Evolutionary conservation across 2,888 invertebrate species (phyloP).

Genomic region (Steinernema hermaphroditum): DNA sequence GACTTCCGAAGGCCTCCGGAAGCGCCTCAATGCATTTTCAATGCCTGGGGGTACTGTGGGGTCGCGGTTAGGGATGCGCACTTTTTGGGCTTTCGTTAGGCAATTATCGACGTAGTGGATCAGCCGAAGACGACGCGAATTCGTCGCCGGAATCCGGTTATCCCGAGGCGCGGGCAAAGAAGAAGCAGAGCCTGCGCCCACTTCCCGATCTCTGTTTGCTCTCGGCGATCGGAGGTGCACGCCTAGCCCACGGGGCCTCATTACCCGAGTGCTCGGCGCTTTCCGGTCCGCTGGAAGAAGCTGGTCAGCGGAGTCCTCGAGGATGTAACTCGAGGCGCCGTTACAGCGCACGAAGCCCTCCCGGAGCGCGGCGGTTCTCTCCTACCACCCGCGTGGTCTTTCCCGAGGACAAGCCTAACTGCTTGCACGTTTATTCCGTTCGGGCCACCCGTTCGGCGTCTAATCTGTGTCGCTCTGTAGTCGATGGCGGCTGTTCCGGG

Average conservation of each 20-base stretch:
- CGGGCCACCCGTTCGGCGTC: background rate
- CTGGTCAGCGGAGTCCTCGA: slow-evolving; percentile 1
- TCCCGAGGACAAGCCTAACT: no score
- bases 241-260: background rate
- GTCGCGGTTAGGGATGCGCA: background rate
- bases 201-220: slow-evolving; percentile 30
- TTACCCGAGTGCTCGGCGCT: background rate
- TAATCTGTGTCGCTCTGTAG: slow-evolving; percentile 10
- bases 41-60: background rate
- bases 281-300: slow-evolving; percentile 18
- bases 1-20: background rate
- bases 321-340: slow-evolving; percentile 12
- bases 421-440: slow-evolving; percentile 7
- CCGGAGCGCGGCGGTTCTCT: no score
- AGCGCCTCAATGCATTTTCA: background rate
- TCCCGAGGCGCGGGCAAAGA: slow-evolving; percentile 20
- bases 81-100: slow-evolving; percentile 21
- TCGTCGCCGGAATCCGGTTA: slow-evolving; percentile 7
- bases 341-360: slow-evolving; percentile 1
- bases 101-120: slow-evolving; percentile 22
- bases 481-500: slow-evolving; percentile 22
- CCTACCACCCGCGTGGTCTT: no score
- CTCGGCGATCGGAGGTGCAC: background rate
- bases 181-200: background rate
- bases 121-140: slow-evolving; percentile 1